Evolutionary conservation across 2,797 vertebrate genomes (phyloP).

Genomic region (Anolis apletophallus): DNA sequence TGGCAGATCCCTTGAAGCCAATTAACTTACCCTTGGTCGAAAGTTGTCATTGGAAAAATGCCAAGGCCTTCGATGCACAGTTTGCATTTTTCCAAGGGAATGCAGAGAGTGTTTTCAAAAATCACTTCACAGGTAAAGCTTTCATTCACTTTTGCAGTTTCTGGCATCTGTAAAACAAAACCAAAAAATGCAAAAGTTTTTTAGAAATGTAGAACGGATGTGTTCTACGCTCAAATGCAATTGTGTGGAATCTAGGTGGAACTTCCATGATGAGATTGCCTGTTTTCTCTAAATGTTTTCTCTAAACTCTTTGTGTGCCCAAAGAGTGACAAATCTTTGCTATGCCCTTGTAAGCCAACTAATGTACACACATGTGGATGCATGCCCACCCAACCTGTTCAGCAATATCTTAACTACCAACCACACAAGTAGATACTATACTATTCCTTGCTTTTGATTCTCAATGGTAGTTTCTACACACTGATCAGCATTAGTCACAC

Average conservation of each 20-base stretch:
- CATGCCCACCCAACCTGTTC: background rate
- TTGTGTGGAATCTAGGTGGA: background rate
- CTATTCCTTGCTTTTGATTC: background rate
- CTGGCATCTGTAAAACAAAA: slow-evolving; percentile 70
- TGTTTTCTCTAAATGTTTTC: background rate
- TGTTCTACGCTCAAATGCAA: background rate
- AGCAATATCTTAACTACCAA: background rate
- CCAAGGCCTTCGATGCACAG: slow-evolving; percentile 76
- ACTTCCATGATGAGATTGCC: background rate
- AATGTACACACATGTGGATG: background rate
- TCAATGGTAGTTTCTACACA: background rate
- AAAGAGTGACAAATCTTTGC: background rate
- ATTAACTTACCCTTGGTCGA: slow-evolving; percentile 71
- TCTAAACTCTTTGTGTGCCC: background rate
- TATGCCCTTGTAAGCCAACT: background rate
- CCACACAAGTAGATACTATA: background rate
- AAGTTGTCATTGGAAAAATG: slow-evolving; percentile 61
- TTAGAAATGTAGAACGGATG: background rate
- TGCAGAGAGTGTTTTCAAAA: slow-evolving; percentile 74
- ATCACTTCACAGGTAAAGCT: slow-evolving; percentile 66
- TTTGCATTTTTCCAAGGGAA: slow-evolving; percentile 68
- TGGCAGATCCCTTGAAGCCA: background rate
- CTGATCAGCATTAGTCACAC: background rate
- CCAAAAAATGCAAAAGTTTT: background rate
- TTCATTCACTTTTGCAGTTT: slow-evolving; percentile 62